These are phyloP conservation scores for Chamaea fasciata DNA, from an alignment of 2,113 vertebrate genomes.

Conservation along the genomic window DNA sequence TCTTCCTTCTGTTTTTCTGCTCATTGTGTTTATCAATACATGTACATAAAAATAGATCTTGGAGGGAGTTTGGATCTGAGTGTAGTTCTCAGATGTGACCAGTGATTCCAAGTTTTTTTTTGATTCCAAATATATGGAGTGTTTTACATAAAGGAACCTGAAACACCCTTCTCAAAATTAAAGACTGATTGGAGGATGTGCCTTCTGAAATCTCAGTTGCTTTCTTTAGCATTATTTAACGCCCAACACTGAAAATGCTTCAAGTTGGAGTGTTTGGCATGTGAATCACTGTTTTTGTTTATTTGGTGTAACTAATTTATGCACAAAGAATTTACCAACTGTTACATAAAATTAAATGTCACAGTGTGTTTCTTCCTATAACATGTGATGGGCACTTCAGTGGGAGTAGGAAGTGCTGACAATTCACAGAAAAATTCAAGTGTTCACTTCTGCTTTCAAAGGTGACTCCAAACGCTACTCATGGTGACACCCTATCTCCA, in stretches of 20 bases:
- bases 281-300: background rate
- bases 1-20: background rate
- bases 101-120: background rate
- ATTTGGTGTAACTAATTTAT: background rate
- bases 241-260: background rate
- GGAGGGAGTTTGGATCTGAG: background rate
- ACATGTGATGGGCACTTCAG: background rate
- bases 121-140: background rate
- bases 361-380: background rate
- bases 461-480: background rate
- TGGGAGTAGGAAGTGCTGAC: background rate
- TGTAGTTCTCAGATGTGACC: background rate
- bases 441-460: background rate
- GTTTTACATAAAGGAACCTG: background rate
- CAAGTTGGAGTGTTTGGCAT: background rate
- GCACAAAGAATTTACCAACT: background rate
- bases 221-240: background rate
- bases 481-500: background rate
- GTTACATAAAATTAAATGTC: background rate
- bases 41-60: background rate
- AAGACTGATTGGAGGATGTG: background rate
- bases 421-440: background rate
- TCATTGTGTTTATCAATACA: background rate
- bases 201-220: background rate
- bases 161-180: background rate